Conservation (phyloP, 1,140 invertebrate genomes). For the Brevipalpus yothersi region DNA sequence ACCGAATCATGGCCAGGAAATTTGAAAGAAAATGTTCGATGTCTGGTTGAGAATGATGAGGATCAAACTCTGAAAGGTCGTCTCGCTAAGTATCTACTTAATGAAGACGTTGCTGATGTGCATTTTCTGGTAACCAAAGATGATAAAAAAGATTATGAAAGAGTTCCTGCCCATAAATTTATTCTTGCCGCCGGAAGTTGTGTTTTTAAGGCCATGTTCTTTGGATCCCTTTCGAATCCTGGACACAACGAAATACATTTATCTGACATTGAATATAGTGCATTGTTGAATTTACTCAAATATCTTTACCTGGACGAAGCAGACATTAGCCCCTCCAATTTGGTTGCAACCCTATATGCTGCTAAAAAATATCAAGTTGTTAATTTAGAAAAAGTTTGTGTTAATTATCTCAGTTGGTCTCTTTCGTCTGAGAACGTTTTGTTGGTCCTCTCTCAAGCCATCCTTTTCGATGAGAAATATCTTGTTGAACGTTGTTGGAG, state of each 20-base stretch:
- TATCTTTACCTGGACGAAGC: neutral
- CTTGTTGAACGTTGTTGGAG: neutral
- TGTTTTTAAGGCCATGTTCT: neutral
- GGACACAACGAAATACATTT: neutral
- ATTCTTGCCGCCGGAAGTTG: neutral
- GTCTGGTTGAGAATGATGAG: neutral
- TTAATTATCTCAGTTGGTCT: neutral
- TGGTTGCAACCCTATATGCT: neutral
- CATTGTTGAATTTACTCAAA: neutral
- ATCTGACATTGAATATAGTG: neutral
- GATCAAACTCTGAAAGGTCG: neutral
- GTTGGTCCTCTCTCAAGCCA: neutral
- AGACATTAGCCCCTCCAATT: neutral
- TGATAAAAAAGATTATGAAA: neutral
- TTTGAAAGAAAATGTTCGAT: neutral
- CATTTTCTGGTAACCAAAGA: neutral
- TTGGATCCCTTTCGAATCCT: neutral
- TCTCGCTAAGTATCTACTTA: neutral
- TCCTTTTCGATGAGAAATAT: constrained; percentile 1
- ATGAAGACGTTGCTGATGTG: neutral
- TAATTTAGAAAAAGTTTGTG: neutral
- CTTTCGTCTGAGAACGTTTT: neutral
- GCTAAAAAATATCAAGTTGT: neutral
- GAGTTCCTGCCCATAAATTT: neutral
- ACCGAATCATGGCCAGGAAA: too few species aligned